Base-by-base conservation (phyloP, 2,797 vertebrate genomes). In the Chloroceryle inda region DNA sequence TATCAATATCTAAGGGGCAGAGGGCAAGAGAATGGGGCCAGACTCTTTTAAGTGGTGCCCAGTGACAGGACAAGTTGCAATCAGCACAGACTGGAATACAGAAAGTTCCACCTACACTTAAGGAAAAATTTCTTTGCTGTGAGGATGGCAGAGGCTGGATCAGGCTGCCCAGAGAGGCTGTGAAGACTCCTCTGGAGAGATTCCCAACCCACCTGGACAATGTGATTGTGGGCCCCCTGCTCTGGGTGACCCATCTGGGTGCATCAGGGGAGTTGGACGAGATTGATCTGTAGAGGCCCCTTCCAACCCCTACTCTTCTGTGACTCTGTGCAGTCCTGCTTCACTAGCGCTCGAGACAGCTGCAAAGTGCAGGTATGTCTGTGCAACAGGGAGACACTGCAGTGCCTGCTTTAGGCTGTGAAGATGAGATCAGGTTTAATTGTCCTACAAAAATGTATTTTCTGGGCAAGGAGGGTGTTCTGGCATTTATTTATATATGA, bases 321-420 rank as follows among this genome's bases (percentile, higher is more conserved):
- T 19, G 53, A 55, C n/a, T 55, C 52, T 12, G 53, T 55, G 53
- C 11, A n/a, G 4, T 33, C 11, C 31, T 68, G 6, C 33, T 84
- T 31, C 56, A 38, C 10, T 55, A 62, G 50, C 0, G 5, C 40
- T 59, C 27, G 24, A 23, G n/a, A 23, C 6, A 11, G 4, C n/a
- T 40, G 45, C 21, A 63, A 35, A 89, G n/a, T 18, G 15, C n/a
- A 4, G 0, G 1, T 5, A 5, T 24, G 84, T 55, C 47, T 2
- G 0, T 33, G 44, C 37, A 67, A 77, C 0, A 0, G 0, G 29
- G 21, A 84, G 69, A 77, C 74, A 63, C 2, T 0, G 0, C 82
- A 55, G 61, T 0, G 0, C 35, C 44, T 31, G 37, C 50, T 4
- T 1, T 71, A 77, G 62, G 66, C 44, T 75, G 44, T 64, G 50